Base-by-base conservation (phyloP, 1,140 invertebrate species). In the Metopolophium dirhodum region DNA sequence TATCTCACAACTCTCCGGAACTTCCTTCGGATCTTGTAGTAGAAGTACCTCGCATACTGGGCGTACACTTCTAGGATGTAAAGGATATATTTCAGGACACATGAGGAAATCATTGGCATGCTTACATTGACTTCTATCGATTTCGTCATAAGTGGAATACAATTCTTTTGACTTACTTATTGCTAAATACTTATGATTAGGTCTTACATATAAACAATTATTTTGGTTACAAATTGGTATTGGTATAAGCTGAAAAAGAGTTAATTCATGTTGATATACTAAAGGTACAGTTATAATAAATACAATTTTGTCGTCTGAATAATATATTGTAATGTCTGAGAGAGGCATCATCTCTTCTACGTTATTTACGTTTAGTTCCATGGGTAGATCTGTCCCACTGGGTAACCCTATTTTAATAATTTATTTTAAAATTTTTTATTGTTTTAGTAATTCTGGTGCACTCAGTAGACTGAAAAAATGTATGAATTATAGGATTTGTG, bases 391-490 rank as follows among this genome's bases (percentile, higher is more conserved):
- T 35, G 68, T 77, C 35, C 68, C 68, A 77, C 30, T 77, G 1
- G 68, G 68, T 18, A 77, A 0, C 1, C n/a, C 9, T 77, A 77
- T 6, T n/a, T 77, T 77, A 35, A 77, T 77, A 35, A 4, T n/a
- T n/a, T n/a, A n/a, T n/a, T n/a, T n/a, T n/a, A n/a, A n/a, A n/a
- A n/a, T n/a, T n/a, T n/a, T n/a, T n/a, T n/a, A n/a, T 18, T 77
- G 68, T 35, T 35, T 77, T 0, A 77, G n/a, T 35, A 77, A 35
- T 4, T 77, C 68, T 18, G 35, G 2, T 0, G 68, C n/a, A 0
- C 0, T 77, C 4, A 77, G 0, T 9, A 57, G 9, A 2, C 1
- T n/a, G n/a, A n/a, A n/a, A n/a, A n/a, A n/a, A n/a, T n/a, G n/a
- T n/a, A n/a, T n/a, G n/a, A n/a, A n/a, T n/a, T n/a, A n/a, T n/a